These are phyloP conservation scores for Bradypus variegatus DNA, from an alignment of 2,797 vertebrate species.

Conservation along the genomic window DNA sequence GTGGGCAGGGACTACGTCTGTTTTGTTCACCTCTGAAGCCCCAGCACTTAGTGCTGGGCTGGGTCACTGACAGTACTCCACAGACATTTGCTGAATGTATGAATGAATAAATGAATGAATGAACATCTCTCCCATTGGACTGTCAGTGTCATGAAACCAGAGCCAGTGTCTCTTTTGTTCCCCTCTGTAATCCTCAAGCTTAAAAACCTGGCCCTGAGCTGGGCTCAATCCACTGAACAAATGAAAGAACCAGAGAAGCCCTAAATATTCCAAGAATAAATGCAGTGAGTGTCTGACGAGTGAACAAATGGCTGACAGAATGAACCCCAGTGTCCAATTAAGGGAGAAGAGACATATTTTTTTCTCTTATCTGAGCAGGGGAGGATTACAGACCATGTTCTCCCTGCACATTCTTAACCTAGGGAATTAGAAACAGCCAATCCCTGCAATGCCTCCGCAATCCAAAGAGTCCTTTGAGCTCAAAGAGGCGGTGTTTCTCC, in stretches of 20 bases:
- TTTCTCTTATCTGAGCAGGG: neutral
- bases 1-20: neutral
- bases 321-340: constrained; percentile 47
- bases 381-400: neutral
- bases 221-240: constrained; percentile 26
- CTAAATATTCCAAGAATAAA: constrained; percentile 48
- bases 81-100: neutral
- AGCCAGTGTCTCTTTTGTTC: neutral
- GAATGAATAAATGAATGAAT: neutral
- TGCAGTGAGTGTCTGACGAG: neutral
- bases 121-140: neutral
- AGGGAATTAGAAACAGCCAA: neutral
- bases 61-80: fast-evolving
- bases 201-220: neutral
- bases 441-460: neutral
- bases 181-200: neutral
- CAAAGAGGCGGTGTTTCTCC: neutral
- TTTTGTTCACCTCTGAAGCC: neutral
- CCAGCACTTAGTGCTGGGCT: neutral
- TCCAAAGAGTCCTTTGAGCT: constrained; percentile 18
- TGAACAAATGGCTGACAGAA: neutral
- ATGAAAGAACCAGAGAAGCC: constrained; percentile 26
- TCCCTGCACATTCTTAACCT: neutral
- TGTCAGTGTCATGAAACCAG: neutral
- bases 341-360: constrained; percentile 15